phyloP scores from a whole-genome alignment of 2,797 vertebrate species.

The Varecia variegata region DNA sequence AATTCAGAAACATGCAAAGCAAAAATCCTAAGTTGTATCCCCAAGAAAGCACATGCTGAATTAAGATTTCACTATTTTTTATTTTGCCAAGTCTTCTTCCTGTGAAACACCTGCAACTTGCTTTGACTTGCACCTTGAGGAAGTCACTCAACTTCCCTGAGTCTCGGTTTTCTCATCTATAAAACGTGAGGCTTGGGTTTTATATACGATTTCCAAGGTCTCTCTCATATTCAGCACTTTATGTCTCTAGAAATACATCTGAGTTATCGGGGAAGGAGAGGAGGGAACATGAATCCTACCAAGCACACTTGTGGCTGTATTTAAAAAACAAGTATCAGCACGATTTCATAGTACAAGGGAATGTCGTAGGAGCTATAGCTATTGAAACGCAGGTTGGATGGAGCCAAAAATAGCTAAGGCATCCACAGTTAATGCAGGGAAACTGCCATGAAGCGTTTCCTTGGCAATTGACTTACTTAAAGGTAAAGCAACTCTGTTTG shows the following conservation, averaged over 20 bases:
- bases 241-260: conserved; percentile 48
- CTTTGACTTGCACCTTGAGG: background rate
- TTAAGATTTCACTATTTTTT: background rate
- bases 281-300: background rate
- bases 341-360: conserved; percentile 27
- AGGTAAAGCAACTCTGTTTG: conserved; percentile 58
- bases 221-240: background rate
- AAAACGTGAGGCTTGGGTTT: background rate
- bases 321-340: conserved; percentile 42
- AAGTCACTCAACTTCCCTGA: background rate
- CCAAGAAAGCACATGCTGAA: background rate
- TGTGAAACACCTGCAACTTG: background rate
- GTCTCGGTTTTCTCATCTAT: background rate
- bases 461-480: conserved; percentile 67
- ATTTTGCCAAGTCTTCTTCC: background rate
- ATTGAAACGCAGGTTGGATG: conserved; percentile 49
- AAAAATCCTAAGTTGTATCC: background rate
- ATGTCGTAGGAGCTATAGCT: background rate
- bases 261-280: background rate
- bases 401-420: conserved; percentile 63
- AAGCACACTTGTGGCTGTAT: conserved; percentile 2
- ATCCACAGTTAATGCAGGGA: conserved; percentile 43
- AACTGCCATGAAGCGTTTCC: conserved; percentile 39
- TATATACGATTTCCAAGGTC: background rate
- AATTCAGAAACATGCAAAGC: background rate